Conservation (phyloP, 2,888 invertebrate genomes). For the Leucozona laternaria region DNA sequence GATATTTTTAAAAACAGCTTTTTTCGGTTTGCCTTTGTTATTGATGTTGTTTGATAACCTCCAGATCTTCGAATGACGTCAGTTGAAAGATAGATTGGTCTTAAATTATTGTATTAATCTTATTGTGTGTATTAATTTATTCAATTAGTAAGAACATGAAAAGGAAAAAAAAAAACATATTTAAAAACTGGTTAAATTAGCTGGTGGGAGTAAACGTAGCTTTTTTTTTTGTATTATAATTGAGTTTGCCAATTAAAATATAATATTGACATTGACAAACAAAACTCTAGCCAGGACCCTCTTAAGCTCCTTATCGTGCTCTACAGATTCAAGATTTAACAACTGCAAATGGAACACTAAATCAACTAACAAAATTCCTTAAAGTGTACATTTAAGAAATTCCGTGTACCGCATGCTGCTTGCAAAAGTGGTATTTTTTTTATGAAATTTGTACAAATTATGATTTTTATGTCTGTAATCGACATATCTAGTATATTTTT, state of each 20-base stretch:
- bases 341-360: not conserved
- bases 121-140: conserved; percentile 77
- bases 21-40: not conserved
- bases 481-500: no score
- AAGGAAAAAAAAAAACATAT: not conserved
- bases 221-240: not conserved
- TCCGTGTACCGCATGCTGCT: no score
- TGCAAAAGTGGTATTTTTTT: no score
- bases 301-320: not conserved
- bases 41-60: conserved; percentile 31
- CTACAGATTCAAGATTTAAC: not conserved
- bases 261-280: not conserved
- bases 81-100: conserved; percentile 55
- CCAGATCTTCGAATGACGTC: conserved; percentile 33
- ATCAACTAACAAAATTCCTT: not conserved
- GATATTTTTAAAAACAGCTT: conserved; percentile 19
- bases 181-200: not conserved
- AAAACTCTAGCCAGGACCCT: not conserved
- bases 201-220: not conserved
- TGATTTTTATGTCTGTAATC: no score
- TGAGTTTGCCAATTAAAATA: not conserved
- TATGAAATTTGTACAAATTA: no score
- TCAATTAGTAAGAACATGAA: not conserved
- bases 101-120: conserved; percentile 78
- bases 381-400: not conserved